Conservation (phyloP, 2,797 vertebrate species). For the Sebastes hubbsi region DNA sequence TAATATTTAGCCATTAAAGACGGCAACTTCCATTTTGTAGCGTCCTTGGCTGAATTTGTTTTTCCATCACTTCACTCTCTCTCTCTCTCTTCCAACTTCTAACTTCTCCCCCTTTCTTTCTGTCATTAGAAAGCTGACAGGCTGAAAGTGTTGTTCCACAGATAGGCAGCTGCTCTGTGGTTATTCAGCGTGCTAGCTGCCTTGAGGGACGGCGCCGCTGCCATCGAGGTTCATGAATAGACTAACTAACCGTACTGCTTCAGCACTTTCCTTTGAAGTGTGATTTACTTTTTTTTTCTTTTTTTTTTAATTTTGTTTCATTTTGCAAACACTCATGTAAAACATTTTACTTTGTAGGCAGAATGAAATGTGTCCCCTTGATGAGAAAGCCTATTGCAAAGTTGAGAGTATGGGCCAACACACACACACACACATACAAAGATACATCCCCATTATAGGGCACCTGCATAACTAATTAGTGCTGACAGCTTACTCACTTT, state of each 20-base stretch:
- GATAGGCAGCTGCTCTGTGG: conserved; percentile 32
- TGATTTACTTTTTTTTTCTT: not conserved
- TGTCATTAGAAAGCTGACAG: conserved; percentile 20
- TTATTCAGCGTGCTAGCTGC: conserved; percentile 10
- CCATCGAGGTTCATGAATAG: conserved; percentile 44
- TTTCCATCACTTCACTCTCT: not conserved
- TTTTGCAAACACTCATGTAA: conserved; percentile 46
- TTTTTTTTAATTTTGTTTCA: not conserved
- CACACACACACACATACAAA: conserved; percentile 16
- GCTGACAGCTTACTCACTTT: conserved; percentile 56
- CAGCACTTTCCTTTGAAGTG: conserved; percentile 51
- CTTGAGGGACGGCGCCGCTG: conserved; percentile 2
- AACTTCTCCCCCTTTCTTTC: not conserved
- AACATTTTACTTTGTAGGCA: conserved; percentile 55
- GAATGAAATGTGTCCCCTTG: conserved; percentile 45
- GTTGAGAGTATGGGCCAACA: not conserved
- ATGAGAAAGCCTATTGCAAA: conserved; percentile 42
- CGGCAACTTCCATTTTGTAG: not conserved
- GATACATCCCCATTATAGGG: conserved; percentile 37
- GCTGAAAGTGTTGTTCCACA: conserved; percentile 1
- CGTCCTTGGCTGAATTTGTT: not conserved
- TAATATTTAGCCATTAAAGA: not conserved
- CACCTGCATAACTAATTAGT: conserved; percentile 71
- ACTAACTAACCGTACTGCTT: not conserved
- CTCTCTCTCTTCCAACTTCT: conserved; percentile 20